Evolutionary conservation across 1,140 invertebrate genomes (phyloP), one percentile per base, ranked within the genome.

Genomic region (Neomicropteryx cornuta): DNA sequence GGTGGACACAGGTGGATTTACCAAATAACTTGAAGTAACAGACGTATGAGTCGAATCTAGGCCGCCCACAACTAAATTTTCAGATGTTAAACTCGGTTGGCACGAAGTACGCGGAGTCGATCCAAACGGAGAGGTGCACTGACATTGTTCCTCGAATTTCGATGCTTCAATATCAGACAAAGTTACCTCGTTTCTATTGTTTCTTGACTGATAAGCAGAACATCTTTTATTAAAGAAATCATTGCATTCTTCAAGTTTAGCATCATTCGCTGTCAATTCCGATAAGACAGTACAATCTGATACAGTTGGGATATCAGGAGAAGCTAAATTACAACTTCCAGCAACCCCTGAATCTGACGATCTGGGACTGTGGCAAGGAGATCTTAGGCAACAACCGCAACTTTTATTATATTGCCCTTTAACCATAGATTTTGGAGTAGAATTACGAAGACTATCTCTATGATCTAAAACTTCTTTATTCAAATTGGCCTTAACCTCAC

Each of bases 291-390:
- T 33, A 38, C 54, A 60, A 36, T 63, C 61, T 31, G 55, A 55
- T 50, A 58, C 53, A 17, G 65, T 66, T 33, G 41, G 61, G 40
- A 60, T 64, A 52, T 79, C 76, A 2, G 77, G 77, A 2, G 78
- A 79, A 11, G 77, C 71, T 33, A 83, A 63, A 23, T 75, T 78
- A 51, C 75, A 84, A 53, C 81, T 85, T 18, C 85, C 84, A 3
- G 83, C 85, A 62, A 89, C 81, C 14, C 86, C 86, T 1, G 81
- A 84, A 55, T 89, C 86, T 4, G 81, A 85, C 3, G 86, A 88
- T 39, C 76, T 58, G 0, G 75, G 74, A 54, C 76, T 79, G 13
- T 74, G 70, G 43, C 71, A 76, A 37, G 69, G 49, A 4, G 68
- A 73, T 40, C 68, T 66, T 39, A 73, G 66, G 41, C 75, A 76